Evolutionary conservation across 2,113 vertebrate species (phyloP), one percentile per base, ranked within the genome.

Genomic region (Xenopus laevis): DNA sequence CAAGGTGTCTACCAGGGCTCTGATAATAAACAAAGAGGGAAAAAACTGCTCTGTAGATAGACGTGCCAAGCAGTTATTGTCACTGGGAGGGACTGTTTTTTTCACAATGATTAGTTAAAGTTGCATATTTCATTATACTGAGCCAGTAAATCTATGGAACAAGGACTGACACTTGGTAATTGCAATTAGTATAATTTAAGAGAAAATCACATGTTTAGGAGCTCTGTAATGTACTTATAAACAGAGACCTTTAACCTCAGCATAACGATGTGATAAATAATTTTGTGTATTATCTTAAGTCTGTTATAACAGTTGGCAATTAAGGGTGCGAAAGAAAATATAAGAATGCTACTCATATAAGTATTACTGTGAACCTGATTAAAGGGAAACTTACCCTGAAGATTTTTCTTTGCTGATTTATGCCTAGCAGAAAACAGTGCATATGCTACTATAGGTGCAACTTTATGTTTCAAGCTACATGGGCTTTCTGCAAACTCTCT

Each of bases 181-280:
- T 76, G 66, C 67, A 76, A 76, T 76, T 69, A 76, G 65, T 40
- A 27, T 4, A n/a, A 70, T 69, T 55, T 64, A 55, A 55, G 44
- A 64, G 11, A 62, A 64, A 61, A 50, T 63, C 20, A 27, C 30
- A 70, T 23, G 55, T 63, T 47, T 45, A 50, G 65, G 20, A 40
- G 33, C 33, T 63, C 50, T 13, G 52, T 58, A 66, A 64, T 30
- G 71, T n/a, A 50, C 58, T 21, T 44, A 15, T 17, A 45, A 65
- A 65, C 63, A 27, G 7, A 13, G 20, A 73, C 71, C 63, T 73
- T 58, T 66, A 66, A n/a, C 71, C 63, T 66, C 33, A 4, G 71
- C 7, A 30, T 66, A 66, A 58, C 65, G 63, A 40, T 7, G 15
- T 6, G 33, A 40, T 40, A 40, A 40, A 40, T 40, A 40, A 40